These are phyloP conservation scores for Hirtodrosophila histrioides DNA, from an alignment of 2,888 invertebrate species.

Conservation along the genomic window DNA sequence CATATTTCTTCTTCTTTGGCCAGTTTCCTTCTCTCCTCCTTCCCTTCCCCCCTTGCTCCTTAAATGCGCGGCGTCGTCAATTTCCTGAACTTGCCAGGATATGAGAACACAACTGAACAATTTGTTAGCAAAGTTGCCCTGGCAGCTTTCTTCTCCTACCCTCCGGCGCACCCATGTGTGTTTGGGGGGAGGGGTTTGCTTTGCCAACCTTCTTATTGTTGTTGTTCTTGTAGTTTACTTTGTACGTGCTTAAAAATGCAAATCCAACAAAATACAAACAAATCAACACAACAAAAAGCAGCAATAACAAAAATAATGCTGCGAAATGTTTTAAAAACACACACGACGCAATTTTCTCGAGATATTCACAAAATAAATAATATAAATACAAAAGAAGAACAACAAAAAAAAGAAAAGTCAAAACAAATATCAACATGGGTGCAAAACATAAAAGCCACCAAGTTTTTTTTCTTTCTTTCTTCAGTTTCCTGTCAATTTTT, in stretches of 20 bases:
- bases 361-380: conserved; percentile 31
- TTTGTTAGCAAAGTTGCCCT: conserved; percentile 57
- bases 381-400: conserved; percentile 11
- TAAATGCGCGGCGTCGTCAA: conserved; percentile 52
- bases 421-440: conserved; percentile 6
- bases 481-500: conserved; percentile 1
- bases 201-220: conserved; percentile 4
- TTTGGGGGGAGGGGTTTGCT: conserved; percentile 60
- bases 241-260: conserved; percentile 69
- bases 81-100: conserved; percentile 49
- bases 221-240: conserved; percentile 28
- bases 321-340: conserved; percentile 30
- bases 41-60: conserved; percentile 6
- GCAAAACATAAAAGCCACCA: background rate
- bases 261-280: conserved; percentile 48
- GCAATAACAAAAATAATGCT: conserved; percentile 30
- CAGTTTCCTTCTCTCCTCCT: background rate
- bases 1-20: conserved; percentile 28
- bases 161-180: background rate
- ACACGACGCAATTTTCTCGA: conserved; percentile 20
- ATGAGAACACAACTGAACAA: conserved; percentile 49
- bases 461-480: background rate
- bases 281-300: conserved; percentile 28
- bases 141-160: background rate
- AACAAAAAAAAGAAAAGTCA: conserved; percentile 18